Base-by-base conservation (phyloP, 2,888 invertebrate species). In the Oscheius sp. region DNA sequence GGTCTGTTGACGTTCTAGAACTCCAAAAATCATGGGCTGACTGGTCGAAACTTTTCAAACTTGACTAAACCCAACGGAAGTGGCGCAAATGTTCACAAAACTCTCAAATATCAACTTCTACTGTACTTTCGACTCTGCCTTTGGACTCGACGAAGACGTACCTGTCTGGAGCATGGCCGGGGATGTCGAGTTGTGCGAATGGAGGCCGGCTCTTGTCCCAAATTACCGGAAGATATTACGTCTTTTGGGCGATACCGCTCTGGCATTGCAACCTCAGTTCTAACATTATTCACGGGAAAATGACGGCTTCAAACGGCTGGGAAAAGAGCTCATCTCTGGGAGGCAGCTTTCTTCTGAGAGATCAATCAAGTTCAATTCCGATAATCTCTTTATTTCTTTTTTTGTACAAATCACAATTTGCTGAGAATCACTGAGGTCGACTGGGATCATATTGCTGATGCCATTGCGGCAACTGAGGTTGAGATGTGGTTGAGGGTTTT, bases 161-260 rank as follows among this genome's bases (percentile, higher is more conserved):
- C 61, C 61, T 61, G 61, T 61, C 45, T 61, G 61, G 61, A 61
- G 61, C 61, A 61, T 61, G 31, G 45, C 61, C 61, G 61, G 61
- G 42, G 29, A 45, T 17, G 42, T 61, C 45, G 61, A n/a, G 25
- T 31, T 20, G 33, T 29, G 33, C 42, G 42, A 61, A 45, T 45
- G 61, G 33, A 42, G 42, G 61, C 42, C 15, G 10, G 42, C 37
- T 48, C 57, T 45, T n/a, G 37, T 27, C 23, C 58, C 67, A 48
- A 68, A 68, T 68, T 46, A 68, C 57, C 67, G 58, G 67, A 68
- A 58, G 50, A 33, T 57, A 61, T 61, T 61, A 61, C 42, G 61
- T 61, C 61, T 61, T 61, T 61, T 39, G 61, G 42, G 61, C 39
- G 61, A 61, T 61, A 61, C 27, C 42, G 42, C 61, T 42, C 61